These are phyloP conservation scores for Aleiodes leptofemur DNA, from an alignment of 2,888 invertebrate genomes.

Conservation along the genomic window DNA sequence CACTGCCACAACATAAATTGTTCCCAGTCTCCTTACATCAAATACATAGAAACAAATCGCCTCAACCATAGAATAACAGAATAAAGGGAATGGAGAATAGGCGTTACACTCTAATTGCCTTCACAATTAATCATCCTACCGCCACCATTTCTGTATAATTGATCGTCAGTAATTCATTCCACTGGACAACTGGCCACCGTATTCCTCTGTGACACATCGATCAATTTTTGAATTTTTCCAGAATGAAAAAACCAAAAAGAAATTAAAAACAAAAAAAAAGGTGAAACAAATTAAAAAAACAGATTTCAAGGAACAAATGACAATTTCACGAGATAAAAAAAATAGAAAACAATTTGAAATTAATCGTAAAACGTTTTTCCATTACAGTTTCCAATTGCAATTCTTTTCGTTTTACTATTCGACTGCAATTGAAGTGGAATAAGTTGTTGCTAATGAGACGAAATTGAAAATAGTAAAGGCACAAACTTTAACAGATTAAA, in stretches of 20 bases:
- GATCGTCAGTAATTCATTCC: constrained; percentile 46
- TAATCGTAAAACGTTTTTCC: neutral
- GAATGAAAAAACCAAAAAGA: neutral
- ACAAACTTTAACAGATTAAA: too few species aligned
- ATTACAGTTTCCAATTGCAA: neutral
- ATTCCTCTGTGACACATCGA: constrained; percentile 27
- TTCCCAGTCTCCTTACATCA: neutral
- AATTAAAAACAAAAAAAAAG: too few species aligned
- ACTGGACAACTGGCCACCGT: constrained; percentile 20
- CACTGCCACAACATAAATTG: too few species aligned
- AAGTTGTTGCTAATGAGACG: neutral
- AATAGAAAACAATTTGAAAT: neutral
- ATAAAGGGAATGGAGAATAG: neutral
- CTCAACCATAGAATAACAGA: neutral
- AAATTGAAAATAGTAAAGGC: too few species aligned
- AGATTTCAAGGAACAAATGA: constrained; percentile 22
- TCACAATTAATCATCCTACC: constrained; percentile 47
- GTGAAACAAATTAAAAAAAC: neutral
- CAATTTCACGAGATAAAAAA: neutral
- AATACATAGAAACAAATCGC: constrained; percentile 10
- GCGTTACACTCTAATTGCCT: constrained; percentile 47
- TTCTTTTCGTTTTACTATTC: neutral
- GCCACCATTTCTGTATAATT: constrained; percentile 42
- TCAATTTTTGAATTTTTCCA: constrained; percentile 11
- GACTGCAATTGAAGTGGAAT: neutral